phyloP scores from a whole-genome alignment of 2,113 vertebrate species.

The Brienomyrus longianalis region DNA sequence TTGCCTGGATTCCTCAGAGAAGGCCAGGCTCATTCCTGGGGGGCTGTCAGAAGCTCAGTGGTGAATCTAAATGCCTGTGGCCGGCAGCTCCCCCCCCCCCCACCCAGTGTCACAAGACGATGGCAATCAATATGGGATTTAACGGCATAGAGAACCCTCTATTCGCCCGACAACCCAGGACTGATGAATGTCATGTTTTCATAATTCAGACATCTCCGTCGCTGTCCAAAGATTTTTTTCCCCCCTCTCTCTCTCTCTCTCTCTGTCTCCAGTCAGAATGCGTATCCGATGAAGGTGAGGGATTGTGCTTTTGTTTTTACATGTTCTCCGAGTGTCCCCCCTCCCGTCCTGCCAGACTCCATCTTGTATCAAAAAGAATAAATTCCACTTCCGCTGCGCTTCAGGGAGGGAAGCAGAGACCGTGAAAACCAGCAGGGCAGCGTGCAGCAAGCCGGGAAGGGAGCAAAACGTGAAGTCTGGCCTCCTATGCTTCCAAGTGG shows the following conservation, averaged over 20 bases:
- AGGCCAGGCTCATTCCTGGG: not conserved
- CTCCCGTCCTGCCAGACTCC: not conserved
- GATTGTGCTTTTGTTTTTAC: not conserved
- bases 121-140: constrained; percentile 10
- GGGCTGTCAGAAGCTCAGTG: not conserved
- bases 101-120: not conserved
- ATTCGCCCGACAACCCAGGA: not conserved
- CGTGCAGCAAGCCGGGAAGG: not conserved
- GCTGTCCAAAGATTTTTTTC: not conserved
- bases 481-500: not conserved
- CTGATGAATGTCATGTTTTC: constrained; percentile 9
- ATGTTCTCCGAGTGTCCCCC: not conserved
- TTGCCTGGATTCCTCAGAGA: not conserved
- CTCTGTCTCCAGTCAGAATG: not conserved
- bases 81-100: not conserved
- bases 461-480: not conserved
- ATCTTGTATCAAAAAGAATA: not conserved
- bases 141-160: not conserved
- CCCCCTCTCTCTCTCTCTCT: not conserved
- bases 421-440: not conserved
- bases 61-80: not conserved
- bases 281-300: not conserved
- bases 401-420: not conserved
- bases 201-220: not conserved
- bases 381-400: not conserved